Evolutionary conservation across 2,797 vertebrate genomes (phyloP).

Genomic region (Micropoecilia bifurca): DNA sequence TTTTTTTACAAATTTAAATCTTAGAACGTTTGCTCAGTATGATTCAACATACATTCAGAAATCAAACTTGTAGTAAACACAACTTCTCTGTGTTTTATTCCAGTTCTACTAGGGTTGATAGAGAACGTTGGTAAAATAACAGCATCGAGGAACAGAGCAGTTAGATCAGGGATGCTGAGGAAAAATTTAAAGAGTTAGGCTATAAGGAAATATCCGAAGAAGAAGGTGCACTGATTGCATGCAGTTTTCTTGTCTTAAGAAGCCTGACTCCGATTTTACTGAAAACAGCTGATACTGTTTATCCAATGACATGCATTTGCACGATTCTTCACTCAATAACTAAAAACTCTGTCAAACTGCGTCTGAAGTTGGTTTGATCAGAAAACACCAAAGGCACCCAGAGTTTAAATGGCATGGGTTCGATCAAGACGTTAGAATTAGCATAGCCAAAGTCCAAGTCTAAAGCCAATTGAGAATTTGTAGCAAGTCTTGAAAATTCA

Average conservation of each 20-base stretch:
- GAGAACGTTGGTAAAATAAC: background rate
- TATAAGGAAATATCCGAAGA: background rate
- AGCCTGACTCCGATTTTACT: too few species aligned
- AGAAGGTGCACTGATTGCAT: too few species aligned
- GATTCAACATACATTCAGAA: background rate
- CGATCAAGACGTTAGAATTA: background rate
- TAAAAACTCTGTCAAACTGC: too few species aligned
- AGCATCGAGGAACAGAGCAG: background rate
- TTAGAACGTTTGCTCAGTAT: background rate
- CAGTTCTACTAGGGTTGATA: background rate
- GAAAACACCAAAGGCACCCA: background rate
- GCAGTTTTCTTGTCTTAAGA: too few species aligned
- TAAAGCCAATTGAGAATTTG: background rate
- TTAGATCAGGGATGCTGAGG: background rate
- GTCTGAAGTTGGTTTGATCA: background rate
- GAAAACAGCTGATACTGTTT: too few species aligned
- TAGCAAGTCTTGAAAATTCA: background rate
- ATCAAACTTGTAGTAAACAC: background rate
- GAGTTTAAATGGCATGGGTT: background rate
- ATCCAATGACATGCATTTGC: too few species aligned
- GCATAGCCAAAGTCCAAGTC: background rate
- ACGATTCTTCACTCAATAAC: too few species aligned
- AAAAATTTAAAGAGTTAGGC: background rate
- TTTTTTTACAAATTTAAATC: background rate
- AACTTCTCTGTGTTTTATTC: background rate